phyloP scores from a whole-genome alignment of 2,797 vertebrate genomes.

The Chloroceryle amazona region DNA sequence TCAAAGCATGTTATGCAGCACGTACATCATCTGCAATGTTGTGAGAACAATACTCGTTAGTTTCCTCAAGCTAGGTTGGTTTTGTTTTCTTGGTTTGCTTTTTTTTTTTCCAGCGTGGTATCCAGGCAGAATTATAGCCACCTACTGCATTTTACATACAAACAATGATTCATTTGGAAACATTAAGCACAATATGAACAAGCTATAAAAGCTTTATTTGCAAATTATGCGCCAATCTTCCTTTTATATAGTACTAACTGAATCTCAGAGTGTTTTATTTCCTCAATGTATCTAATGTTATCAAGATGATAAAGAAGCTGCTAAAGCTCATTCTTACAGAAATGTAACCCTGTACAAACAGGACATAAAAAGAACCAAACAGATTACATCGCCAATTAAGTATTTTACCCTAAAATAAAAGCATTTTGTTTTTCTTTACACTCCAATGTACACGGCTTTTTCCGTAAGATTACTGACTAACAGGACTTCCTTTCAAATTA shows the following conservation, averaged over 20 bases:
- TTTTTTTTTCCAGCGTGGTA: not conserved
- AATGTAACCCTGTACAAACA: not conserved
- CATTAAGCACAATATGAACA: not conserved
- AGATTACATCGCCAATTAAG: not conserved
- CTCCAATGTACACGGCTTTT: not conserved
- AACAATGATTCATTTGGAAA: slow-evolving; percentile 39
- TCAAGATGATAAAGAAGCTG: not conserved
- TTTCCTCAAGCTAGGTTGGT: slow-evolving; percentile 12
- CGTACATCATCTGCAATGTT: slow-evolving; percentile 4
- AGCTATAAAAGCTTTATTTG: slow-evolving; percentile 33
- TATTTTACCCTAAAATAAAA: slow-evolving; percentile 11
- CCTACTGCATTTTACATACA: not conserved
- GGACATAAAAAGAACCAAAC: not conserved
- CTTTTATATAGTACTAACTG: not conserved
- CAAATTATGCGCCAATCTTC: not conserved
- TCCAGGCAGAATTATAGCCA: slow-evolving; percentile 50
- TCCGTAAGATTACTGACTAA: not conserved
- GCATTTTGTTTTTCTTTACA: not conserved
- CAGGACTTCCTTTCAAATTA: not conserved
- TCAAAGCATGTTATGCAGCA: slow-evolving; percentile 39
- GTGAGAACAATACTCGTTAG: slow-evolving; percentile 24
- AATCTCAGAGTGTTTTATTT: not conserved
- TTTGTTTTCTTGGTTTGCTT: not conserved
- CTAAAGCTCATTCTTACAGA: not conserved
- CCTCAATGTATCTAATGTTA: not conserved